A percentile compares a stretch with the other conserved stretches of the same genome.
Evolutionary conservation across 2,888 invertebrate species (phyloP).

Genomic region (Stenichneumon culpator): DNA sequence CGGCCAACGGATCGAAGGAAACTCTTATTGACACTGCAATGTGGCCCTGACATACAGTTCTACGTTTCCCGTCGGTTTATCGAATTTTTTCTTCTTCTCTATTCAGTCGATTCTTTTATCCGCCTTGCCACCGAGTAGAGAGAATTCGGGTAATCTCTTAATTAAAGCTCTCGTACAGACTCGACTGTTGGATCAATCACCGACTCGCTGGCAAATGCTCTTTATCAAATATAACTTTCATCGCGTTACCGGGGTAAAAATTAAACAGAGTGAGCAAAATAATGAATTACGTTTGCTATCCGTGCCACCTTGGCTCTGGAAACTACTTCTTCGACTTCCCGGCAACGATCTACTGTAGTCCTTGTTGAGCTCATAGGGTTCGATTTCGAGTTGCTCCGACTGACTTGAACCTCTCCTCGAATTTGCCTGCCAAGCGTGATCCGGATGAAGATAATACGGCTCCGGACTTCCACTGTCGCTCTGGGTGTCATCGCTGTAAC

Average conservation of each 20-base stretch:
- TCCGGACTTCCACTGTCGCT: conserved; percentile 85
- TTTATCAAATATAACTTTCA: not conserved
- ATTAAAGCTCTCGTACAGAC: not conserved
- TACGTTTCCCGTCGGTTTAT: not conserved
- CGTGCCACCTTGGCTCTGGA: conserved; percentile 87
- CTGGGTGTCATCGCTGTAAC: conserved; percentile 84
- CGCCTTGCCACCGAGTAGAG: not conserved
- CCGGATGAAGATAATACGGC: conserved; percentile 92
- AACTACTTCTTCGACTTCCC: conserved; percentile 94
- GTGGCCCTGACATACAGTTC: conserved; percentile 5
- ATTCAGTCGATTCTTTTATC: conserved; percentile 11
- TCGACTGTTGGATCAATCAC: not conserved
- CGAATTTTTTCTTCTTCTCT: not conserved
- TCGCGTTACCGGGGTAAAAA: not conserved
- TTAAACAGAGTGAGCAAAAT: not conserved
- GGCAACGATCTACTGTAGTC: conserved; percentile 95
- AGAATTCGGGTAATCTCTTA: not conserved
- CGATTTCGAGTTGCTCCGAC: conserved; percentile 94
- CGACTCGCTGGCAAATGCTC: not conserved
- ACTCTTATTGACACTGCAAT: not conserved
- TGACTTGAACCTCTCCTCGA: conserved; percentile 95
- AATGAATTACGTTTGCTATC: conserved; percentile 83
- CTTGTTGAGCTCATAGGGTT: conserved; percentile 93
- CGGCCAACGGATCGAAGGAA: no score
- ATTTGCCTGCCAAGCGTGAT: conserved; percentile 92